Conservation (phyloP, 1,140 invertebrate species). For the Papilio dardanus region DNA sequence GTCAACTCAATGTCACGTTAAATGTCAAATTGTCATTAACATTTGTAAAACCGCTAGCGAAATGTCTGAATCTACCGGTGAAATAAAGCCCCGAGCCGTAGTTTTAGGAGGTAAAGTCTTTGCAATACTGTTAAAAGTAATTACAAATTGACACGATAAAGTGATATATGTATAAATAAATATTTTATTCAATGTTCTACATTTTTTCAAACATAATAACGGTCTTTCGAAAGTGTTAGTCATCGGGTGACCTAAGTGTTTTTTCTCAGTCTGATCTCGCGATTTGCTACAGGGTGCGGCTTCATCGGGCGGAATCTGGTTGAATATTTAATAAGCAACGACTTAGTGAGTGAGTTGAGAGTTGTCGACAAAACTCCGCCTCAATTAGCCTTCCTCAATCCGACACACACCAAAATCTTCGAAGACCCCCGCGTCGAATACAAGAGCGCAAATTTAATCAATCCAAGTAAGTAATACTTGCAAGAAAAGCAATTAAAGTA, state of each 20-base stretch:
- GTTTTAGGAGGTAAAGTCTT: slow-evolving; percentile 73
- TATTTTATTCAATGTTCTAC: neutral
- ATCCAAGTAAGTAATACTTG: slow-evolving; percentile 87
- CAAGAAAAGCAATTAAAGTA: neutral
- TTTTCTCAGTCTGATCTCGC: slow-evolving; percentile 57
- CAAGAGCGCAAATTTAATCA: slow-evolving; percentile 95
- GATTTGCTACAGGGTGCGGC: slow-evolving; percentile 89
- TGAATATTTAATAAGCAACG: slow-evolving; percentile 90
- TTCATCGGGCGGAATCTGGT: slow-evolving; percentile 96
- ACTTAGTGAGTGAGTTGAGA: slow-evolving; percentile 88
- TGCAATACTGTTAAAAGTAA: neutral
- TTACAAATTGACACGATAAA: neutral
- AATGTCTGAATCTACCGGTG: slow-evolving; percentile 76
- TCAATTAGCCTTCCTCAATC: slow-evolving; percentile 94
- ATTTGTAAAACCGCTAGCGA: slow-evolving; percentile 65
- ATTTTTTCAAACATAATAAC: slow-evolving; percentile 65
- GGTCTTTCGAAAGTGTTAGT: slow-evolving; percentile 71
- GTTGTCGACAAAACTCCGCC: slow-evolving; percentile 96
- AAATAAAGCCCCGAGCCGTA: slow-evolving; percentile 75
- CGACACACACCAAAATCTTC: slow-evolving; percentile 87
- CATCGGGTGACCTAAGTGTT: slow-evolving; percentile 66
- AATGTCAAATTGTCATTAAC: slow-evolving; percentile 58
- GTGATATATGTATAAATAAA: neutral
- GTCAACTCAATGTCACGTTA: slow-evolving; percentile 40
- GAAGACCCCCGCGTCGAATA: slow-evolving; percentile 90